These are phyloP conservation scores for Clarias gariepinus DNA, from an alignment of 2,113 vertebrate species.

Conservation along the genomic window DNA sequence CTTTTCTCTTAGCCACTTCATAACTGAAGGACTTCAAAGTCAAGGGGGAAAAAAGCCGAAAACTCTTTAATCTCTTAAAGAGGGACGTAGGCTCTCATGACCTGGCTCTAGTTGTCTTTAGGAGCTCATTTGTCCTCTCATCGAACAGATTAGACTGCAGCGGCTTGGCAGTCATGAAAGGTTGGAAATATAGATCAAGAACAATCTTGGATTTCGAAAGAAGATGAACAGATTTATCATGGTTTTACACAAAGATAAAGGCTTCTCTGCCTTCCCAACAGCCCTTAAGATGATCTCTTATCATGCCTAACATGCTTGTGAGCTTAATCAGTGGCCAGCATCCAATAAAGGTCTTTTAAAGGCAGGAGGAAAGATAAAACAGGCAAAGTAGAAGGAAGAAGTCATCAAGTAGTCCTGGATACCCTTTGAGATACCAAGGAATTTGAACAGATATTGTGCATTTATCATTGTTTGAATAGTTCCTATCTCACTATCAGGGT, in stretches of 20 bases:
- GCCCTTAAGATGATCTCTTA: neutral
- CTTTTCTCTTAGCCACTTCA: neutral
- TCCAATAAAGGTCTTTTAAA: neutral
- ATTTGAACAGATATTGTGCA: slow-evolving; percentile 6
- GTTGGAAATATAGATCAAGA: neutral
- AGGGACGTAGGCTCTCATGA: slow-evolving; percentile 12
- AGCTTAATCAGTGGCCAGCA: neutral
- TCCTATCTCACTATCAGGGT: neutral
- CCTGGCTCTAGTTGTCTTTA: slow-evolving; percentile 7
- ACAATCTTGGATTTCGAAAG: neutral
- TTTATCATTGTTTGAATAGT: slow-evolving; percentile 25
- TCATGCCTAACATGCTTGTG: neutral
- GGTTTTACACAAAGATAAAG: neutral
- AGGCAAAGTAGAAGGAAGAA: neutral
- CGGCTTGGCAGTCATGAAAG: neutral
- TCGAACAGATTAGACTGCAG: neutral
- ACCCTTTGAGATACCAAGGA: slow-evolving; percentile 6
- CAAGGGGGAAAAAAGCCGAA: slow-evolving; percentile 1
- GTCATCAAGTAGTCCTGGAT: neutral
- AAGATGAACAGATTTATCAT: slow-evolving; percentile 2
- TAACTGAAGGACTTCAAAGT: neutral
- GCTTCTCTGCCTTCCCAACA: neutral
- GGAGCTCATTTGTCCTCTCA: slow-evolving; percentile 30
- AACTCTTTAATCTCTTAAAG: slow-evolving; percentile 34
- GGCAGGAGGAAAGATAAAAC: neutral